Percentiles rank a stretch among this genome's conserved stretches.
Evolutionary conservation across 2,113 vertebrate species (phyloP).

Genomic region (Balaeniceps rex): DNA sequence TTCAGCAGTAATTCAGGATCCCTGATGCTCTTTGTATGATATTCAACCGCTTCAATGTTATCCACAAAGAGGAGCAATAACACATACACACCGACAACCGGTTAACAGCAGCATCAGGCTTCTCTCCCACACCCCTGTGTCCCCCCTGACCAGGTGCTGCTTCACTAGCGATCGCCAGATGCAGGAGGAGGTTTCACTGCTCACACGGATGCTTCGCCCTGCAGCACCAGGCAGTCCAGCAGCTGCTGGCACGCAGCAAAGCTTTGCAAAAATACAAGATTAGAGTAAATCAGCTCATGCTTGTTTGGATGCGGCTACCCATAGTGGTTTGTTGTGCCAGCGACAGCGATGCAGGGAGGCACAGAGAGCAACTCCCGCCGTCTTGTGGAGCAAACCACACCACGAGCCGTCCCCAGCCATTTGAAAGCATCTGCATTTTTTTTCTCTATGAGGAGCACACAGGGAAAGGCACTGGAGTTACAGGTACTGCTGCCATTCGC

Average conservation of each 20-base stretch:
- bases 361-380: not conserved
- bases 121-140: not conserved
- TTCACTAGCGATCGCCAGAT: not conserved
- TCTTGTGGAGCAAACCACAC: not conserved
- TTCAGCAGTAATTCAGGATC: not conserved
- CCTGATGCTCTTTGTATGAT: not conserved
- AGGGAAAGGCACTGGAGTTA: not conserved
- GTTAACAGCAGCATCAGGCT: not conserved
- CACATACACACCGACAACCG: no score
- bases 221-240: not conserved
- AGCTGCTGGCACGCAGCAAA: not conserved
- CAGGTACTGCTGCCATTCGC: not conserved
- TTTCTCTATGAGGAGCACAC: not conserved
- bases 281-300: not conserved
- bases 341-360: not conserved
- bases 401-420: not conserved
- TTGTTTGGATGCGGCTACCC: not conserved
- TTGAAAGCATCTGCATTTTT: not conserved
- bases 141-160: no score
- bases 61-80: not conserved
- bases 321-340: not conserved
- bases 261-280: not conserved
- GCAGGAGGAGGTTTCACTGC: not conserved
- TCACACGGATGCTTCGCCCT: not conserved
- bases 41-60: not conserved